Conservation (phyloP, 2,797 vertebrate genomes). For the Enteromius unitaeniatus region DNA sequence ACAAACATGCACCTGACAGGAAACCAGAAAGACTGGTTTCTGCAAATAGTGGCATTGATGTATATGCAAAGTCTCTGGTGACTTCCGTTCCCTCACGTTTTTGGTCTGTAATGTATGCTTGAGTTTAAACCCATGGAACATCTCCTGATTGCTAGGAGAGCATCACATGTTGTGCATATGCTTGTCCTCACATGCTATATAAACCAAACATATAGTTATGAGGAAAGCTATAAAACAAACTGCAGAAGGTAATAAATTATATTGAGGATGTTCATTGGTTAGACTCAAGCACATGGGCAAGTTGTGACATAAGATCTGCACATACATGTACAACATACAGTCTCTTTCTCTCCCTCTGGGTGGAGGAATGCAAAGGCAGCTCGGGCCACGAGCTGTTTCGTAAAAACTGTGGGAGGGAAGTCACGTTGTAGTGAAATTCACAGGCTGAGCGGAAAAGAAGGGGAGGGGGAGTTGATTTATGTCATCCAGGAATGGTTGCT, state of each 20-base stretch:
- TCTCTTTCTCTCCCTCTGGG: conserved; percentile 41
- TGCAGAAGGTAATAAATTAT: neutral
- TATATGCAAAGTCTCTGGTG: neutral
- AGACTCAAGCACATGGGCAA: conserved; percentile 24
- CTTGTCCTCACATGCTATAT: conserved; percentile 19
- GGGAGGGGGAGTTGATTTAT: conserved; percentile 59
- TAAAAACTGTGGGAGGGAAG: conserved; percentile 58
- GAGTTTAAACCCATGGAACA: conserved; percentile 14
- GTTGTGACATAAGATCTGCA: conserved; percentile 35
- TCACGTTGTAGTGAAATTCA: conserved; percentile 59
- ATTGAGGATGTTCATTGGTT: conserved; percentile 1
- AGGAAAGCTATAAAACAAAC: conserved; percentile 4
- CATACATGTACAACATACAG: conserved; percentile 27
- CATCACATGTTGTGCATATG: conserved; percentile 30
- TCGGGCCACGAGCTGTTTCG: conserved; percentile 54
- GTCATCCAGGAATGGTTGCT: conserved; percentile 52
- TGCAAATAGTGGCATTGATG: conserved; percentile 6
- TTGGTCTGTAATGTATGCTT: conserved; percentile 39
- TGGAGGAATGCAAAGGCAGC: conserved; percentile 58
- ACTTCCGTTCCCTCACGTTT: conserved; percentile 13
- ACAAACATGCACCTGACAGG: conserved; percentile 17
- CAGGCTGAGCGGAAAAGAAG: conserved; percentile 55
- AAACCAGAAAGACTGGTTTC: conserved; percentile 59
- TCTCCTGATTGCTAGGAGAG: conserved; percentile 1
- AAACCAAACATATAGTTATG: neutral